Evolutionary conservation across 2,888 invertebrate genomes (phyloP).

Genomic region (Deladenus siricidicola): DNA sequence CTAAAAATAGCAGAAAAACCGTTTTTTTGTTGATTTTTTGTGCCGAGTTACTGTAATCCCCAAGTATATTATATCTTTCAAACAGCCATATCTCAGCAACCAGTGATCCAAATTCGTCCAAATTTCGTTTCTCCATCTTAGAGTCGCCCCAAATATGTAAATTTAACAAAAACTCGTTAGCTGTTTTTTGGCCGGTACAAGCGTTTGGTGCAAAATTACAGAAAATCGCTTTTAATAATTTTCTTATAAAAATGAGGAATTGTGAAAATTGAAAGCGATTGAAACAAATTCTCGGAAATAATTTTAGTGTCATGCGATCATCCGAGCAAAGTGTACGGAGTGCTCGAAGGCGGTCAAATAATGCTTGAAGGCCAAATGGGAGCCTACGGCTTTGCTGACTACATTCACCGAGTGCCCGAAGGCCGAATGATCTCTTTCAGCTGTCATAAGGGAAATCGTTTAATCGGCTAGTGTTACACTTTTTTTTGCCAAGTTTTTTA

Average conservation of each 20-base stretch:
- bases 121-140: no score
- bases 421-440: slow-evolving; percentile 51
- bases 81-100: no score
- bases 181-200: no score
- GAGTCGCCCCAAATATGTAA: no score
- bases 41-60: no score
- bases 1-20: no score
- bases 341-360: slow-evolving; percentile 54
- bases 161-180: no score
- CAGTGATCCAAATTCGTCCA: no score
- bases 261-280: background rate
- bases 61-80: no score
- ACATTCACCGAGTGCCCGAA: slow-evolving; percentile 53
- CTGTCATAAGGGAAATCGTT: slow-evolving; percentile 52
- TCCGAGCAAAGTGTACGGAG: slow-evolving; percentile 46
- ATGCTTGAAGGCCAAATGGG: slow-evolving; percentile 55
- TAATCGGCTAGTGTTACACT: slow-evolving; percentile 46
- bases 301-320: slow-evolving; percentile 50
- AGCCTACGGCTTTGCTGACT: slow-evolving; percentile 56
- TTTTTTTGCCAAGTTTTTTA: background rate
- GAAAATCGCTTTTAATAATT: no score
- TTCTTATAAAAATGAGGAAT: background rate
- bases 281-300: background rate
- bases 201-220: no score
- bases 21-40: no score